Evolutionary conservation across 2,797 vertebrate species (phyloP).

Genomic region (Ctenopoma kingsleyae): DNA sequence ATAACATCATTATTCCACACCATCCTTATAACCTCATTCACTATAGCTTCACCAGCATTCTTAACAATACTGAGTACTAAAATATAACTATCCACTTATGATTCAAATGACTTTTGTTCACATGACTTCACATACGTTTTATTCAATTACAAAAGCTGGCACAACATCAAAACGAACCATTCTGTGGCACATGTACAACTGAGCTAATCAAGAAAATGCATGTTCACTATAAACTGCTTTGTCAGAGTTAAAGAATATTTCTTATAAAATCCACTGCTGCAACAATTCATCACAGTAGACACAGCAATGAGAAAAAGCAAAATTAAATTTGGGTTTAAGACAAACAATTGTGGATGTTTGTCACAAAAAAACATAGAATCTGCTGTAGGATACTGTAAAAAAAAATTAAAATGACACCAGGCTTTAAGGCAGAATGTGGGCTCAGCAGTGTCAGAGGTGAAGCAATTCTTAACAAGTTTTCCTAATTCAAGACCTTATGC

Average conservation of each 20-base stretch:
- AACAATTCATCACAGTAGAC: slow-evolving; percentile 8
- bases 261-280: slow-evolving; percentile 30
- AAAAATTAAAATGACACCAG: slow-evolving; percentile 31
- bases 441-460: slow-evolving; percentile 22
- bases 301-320: not conserved
- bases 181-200: slow-evolving; percentile 23
- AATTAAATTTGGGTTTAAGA: slow-evolving; percentile 5
- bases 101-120: slow-evolving; percentile 8
- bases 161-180: slow-evolving; percentile 8
- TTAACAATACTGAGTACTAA: not conserved
- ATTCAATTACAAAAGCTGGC: slow-evolving; percentile 59
- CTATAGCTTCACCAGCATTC: not conserved
- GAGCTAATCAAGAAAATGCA: slow-evolving; percentile 23
- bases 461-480: not conserved
- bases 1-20: not conserved
- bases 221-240: slow-evolving; percentile 6
- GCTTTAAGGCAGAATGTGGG: slow-evolving; percentile 24
- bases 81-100: not conserved
- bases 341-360: not conserved
- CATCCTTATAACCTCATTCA: not conserved
- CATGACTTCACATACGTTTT: slow-evolving; percentile 39
- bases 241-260: slow-evolving; percentile 9
- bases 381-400: slow-evolving; percentile 7
- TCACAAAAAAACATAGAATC: not conserved
- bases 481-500: not conserved